Evolutionary conservation across 2,888 invertebrate genomes (phyloP).

Genomic region (Maniola hyperantus): DNA sequence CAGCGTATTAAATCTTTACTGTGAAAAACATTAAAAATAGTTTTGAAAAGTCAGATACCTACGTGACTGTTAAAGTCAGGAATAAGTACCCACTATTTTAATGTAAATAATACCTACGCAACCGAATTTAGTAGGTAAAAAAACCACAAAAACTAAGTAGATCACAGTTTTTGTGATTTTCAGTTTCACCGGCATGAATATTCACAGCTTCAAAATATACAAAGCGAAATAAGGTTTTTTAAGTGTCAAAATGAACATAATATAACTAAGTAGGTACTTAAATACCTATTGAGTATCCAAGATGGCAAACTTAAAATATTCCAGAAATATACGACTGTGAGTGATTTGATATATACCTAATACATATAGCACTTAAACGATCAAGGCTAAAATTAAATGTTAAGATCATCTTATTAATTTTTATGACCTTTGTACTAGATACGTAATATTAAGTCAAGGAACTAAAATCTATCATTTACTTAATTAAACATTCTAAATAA

Average conservation of each 20-base stretch:
- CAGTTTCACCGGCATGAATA: not conserved
- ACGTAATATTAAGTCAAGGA: constrained; percentile 19
- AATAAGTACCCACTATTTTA: not conserved
- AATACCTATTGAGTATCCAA: not conserved
- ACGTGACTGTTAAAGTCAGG: not conserved
- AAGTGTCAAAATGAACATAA: not conserved
- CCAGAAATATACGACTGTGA: not conserved
- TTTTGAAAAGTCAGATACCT: not conserved
- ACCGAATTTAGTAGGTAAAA: not conserved
- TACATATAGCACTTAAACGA: not conserved
- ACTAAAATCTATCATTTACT: constrained; percentile 6
- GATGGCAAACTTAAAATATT: not conserved
- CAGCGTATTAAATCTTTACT: not conserved
- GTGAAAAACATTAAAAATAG: not conserved
- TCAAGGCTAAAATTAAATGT: constrained; percentile 12
- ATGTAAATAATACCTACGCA: not conserved
- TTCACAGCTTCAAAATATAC: not conserved
- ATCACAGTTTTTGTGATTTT: not conserved
- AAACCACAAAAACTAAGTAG: not conserved
- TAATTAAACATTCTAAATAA: not conserved
- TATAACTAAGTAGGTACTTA: too few species aligned
- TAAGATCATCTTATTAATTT: constrained; percentile 10
- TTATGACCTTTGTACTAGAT: constrained; percentile 19
- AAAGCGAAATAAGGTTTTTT: not conserved
- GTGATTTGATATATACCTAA: not conserved